A percentile compares a stretch with the other conserved stretches of the same genome.
phyloP scores from a whole-genome alignment of 2,888 invertebrate species.

The Philonicus albiceps region DNA sequence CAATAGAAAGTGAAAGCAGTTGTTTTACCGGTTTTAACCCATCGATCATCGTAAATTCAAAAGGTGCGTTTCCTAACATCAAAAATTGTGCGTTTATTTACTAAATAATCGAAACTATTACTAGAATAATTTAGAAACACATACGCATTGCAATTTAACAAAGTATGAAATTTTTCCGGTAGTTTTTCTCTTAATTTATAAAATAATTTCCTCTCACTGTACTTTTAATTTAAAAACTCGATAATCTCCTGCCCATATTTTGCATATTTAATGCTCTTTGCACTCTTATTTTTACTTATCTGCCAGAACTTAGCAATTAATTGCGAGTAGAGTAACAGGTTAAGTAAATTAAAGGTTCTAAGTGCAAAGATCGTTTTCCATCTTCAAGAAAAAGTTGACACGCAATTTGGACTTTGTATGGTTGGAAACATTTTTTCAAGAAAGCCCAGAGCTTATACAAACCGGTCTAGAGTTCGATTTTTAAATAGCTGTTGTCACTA shows the following conservation, averaged over 20 bases:
- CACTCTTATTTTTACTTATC: neutral
- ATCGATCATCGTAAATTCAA: neutral
- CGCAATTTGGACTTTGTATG: neutral
- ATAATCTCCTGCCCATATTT: neutral
- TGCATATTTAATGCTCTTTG: neutral
- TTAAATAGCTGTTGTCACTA: neutral
- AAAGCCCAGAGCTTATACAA: neutral
- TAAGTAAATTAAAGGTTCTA: neutral
- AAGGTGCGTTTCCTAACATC: neutral
- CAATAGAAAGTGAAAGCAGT: neutral
- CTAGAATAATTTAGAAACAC: neutral
- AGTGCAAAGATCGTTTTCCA: neutral
- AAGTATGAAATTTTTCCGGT: neutral
- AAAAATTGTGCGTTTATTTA: neutral
- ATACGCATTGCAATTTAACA: no score
- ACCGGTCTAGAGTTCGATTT: neutral
- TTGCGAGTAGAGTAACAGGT: neutral
- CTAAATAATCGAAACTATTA: neutral
- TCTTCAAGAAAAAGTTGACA: neutral
- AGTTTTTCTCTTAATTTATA: neutral
- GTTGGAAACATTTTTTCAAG: neutral
- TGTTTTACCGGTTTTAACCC: neutral
- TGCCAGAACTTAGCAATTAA: neutral
- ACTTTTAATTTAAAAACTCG: neutral
- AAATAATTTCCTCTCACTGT: neutral